Percentiles rank a stretch among this genome's conserved stretches.
Conservation (phyloP, 2,797 vertebrate genomes). For the Pipistrellus pygmaeus region DNA sequence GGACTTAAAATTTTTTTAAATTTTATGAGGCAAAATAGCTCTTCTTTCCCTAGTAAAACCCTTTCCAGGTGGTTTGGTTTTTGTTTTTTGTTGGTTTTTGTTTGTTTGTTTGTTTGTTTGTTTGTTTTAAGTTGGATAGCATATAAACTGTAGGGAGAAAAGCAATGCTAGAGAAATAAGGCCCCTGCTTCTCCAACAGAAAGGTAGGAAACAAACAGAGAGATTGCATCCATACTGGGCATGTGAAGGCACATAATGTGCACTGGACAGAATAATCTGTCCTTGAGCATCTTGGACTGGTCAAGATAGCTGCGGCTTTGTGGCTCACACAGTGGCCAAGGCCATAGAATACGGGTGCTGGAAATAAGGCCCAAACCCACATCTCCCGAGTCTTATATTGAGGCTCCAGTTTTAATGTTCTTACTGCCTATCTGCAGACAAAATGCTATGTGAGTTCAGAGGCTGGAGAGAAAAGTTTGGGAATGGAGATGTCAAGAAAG, state of each 20-base stretch:
- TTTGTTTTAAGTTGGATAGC: neutral
- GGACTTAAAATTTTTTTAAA: constrained; percentile 16
- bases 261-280: neutral
- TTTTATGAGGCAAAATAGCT: constrained; percentile 47
- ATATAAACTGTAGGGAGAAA: neutral
- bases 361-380: neutral
- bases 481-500: neutral
- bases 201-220: neutral
- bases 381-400: neutral
- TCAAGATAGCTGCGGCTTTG: neutral
- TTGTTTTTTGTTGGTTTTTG: neutral
- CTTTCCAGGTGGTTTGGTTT: neutral
- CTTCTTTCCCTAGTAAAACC: neutral
- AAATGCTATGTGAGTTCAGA: neutral
- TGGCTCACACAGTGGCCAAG: neutral
- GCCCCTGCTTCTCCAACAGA: neutral
- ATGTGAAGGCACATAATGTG: too few relatives aligned
- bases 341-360: neutral
- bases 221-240: neutral
- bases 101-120: neutral
- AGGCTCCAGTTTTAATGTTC: neutral
- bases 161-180: neutral
- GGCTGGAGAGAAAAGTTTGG: neutral
- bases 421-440: neutral
- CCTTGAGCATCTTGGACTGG: neutral